Percentiles rank a stretch among this genome's conserved stretches.
These are phyloP conservation scores for Neosalanx taihuensis DNA, from an alignment of 2,797 vertebrate species.

Conservation along the genomic window DNA sequence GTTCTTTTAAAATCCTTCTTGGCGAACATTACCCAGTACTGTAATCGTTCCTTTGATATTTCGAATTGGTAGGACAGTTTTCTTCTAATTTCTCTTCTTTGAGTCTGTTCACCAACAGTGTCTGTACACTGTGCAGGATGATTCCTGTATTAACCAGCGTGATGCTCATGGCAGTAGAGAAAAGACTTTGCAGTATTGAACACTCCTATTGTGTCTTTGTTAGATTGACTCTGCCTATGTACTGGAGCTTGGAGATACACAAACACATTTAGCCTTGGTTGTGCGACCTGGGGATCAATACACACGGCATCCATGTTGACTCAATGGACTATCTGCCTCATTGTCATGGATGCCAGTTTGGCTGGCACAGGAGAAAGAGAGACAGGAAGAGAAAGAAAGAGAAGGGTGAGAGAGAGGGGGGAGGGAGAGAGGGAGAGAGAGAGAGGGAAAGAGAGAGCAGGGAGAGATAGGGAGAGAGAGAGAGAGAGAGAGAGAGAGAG, in stretches of 20 bases:
- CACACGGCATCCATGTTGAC: constrained; percentile 49
- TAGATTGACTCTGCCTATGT: constrained; percentile 53
- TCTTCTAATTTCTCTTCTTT: constrained; percentile 39
- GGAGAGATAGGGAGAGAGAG: no score
- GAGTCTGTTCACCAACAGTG: constrained; percentile 50
- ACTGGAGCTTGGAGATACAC: constrained; percentile 41
- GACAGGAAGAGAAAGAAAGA: no score
- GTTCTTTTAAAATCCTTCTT: constrained; percentile 29
- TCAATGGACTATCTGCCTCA: constrained; percentile 37
- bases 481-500: background rate
- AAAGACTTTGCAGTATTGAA: constrained; percentile 18
- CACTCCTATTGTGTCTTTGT: constrained; percentile 19
- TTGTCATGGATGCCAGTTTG: background rate
- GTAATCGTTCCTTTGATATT: constrained; percentile 52
- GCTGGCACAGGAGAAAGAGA: background rate
- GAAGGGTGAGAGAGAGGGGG: no score
- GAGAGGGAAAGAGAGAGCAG: constrained; percentile 7
- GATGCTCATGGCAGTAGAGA: constrained; percentile 42
- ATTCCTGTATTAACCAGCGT: constrained; percentile 61
- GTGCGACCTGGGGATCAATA: constrained; percentile 48
- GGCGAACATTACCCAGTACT: constrained; percentile 38
- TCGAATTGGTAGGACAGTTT: constrained; percentile 51
- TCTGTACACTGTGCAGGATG: constrained; percentile 27
- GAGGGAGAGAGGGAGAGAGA: constrained; percentile 17
- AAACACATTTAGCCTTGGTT: constrained; percentile 54